Evolutionary conservation across 2,888 invertebrate genomes (phyloP), one percentile per base, ranked within the genome.

Genomic region (Malachius bipustulatus): DNA sequence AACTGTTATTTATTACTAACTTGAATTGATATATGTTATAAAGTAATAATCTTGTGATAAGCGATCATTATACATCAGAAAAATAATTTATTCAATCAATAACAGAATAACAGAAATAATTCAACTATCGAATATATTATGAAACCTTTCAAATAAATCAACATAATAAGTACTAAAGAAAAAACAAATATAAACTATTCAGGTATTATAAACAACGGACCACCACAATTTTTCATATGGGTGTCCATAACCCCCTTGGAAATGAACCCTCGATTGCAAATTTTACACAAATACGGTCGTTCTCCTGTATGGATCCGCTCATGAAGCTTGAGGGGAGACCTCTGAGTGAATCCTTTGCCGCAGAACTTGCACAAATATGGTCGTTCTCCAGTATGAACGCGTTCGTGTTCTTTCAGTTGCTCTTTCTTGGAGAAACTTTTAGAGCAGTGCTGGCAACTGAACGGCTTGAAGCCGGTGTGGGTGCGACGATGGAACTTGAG

Each of bases 301-400:
- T 70, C 69, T 28, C 74, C 74, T 41, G 69, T 70, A 60, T 74
- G 74, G 52, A 67, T 70, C 55, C 74, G 60, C 52, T 71, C 65
- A 55, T 75, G 75, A 40, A 73, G 70, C 46, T 70, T 68, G 37
- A 75, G 64, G 28, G 73, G 73, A 41, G 71, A 70, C 4, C 70
- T 64, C 58, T 73, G 73, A 35, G 66, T 68, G 60, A 74, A 74
- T 24, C 69, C 68, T 55, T 73, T 74, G n/a, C 70, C 70, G 57
- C 75, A 75, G 53, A 67, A 65, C 41, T 67, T 61, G 55, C 75
- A 75, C 39, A 67, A 65, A 57, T 73, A 70, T 24, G 75, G 75
- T 55, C 71, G 71, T 57, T 73, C 73, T 0, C 73, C 73, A 1
- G 68, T 70, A 57, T 75, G 74, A 32, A 71, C 70, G 28, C 73